Conservation (phyloP, 2,888 invertebrate species). For the Thera britannica region DNA sequence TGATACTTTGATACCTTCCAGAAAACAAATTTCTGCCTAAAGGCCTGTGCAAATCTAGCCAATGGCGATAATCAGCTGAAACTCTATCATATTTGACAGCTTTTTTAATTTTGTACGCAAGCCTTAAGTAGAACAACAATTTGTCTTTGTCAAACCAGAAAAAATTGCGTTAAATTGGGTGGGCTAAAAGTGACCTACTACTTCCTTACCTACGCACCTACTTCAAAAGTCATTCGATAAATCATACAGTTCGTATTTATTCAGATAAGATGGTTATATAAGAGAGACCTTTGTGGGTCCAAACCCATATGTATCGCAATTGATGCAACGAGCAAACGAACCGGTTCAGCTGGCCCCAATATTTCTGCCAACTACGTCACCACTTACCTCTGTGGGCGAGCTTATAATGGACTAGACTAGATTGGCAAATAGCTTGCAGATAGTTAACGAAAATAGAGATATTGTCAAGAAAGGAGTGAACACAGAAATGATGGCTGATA, state of each 20-base stretch:
- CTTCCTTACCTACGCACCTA: not conserved
- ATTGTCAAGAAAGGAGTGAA: not conserved
- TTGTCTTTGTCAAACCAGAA: too few relatives aligned
- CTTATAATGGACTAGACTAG: slow-evolving; percentile 37
- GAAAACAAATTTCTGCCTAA: too few relatives aligned
- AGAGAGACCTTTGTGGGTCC: slow-evolving; percentile 51
- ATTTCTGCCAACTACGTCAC: slow-evolving; percentile 60
- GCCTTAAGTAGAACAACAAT: too few relatives aligned
- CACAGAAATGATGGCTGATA: too few relatives aligned
- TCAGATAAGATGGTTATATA: slow-evolving; percentile 54
- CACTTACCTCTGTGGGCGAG: slow-evolving; percentile 50
- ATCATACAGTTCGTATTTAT: slow-evolving; percentile 1
- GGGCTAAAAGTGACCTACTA: not conserved
- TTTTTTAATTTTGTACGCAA: too few relatives aligned
- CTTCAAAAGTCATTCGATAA: slow-evolving; percentile 1
- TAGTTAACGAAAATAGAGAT: slow-evolving; percentile 1
- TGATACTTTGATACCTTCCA: too few relatives aligned
- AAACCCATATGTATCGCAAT: slow-evolving; percentile 63
- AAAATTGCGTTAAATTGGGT: too few relatives aligned
- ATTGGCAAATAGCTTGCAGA: slow-evolving; percentile 24
- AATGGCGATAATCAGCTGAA: too few relatives aligned
- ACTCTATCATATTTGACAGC: too few relatives aligned
- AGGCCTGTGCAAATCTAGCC: too few relatives aligned
- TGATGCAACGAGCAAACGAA: slow-evolving; percentile 70
- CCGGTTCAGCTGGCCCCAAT: slow-evolving; percentile 73